Evolutionary conservation across 2,113 vertebrate genomes (phyloP).

Genomic region (Vanacampus margaritifer): DNA sequence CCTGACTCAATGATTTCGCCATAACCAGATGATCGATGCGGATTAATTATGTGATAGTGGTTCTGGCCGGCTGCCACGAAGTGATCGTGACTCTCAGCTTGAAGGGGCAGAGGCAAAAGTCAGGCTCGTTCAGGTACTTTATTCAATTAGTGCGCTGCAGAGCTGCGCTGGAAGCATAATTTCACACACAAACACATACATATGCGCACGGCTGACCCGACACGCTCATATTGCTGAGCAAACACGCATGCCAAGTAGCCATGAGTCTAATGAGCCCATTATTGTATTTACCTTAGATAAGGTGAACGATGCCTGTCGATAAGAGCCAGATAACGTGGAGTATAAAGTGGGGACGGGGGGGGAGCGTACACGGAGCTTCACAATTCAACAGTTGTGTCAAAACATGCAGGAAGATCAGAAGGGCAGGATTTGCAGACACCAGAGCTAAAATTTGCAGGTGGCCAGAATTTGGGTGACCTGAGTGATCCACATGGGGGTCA

Average conservation of each 20-base stretch:
- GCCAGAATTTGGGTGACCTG: slow-evolving; percentile 37
- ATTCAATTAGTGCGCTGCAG: slow-evolving; percentile 70
- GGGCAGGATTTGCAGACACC: not conserved
- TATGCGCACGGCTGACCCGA: slow-evolving; percentile 49
- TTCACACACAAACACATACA: slow-evolving; percentile 42
- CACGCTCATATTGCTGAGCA: slow-evolving; percentile 72
- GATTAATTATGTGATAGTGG: slow-evolving; percentile 88
- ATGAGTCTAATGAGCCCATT: slow-evolving; percentile 84
- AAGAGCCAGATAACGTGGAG: slow-evolving; percentile 63
- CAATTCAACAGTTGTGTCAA: not conserved
- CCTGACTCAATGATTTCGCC: slow-evolving; percentile 83
- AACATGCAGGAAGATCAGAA: slow-evolving; percentile 4
- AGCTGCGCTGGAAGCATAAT: slow-evolving; percentile 59
- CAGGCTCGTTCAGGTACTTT: slow-evolving; percentile 62
- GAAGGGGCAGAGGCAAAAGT: slow-evolving; percentile 11
- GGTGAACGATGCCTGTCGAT: slow-evolving; percentile 81
- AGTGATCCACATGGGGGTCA: slow-evolving; percentile 31
- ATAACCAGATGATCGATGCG: slow-evolving; percentile 87
- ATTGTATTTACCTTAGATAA: slow-evolving; percentile 96
- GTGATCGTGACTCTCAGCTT: slow-evolving; percentile 34
- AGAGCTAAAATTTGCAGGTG: too few relatives aligned
- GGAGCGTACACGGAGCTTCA: slow-evolving; percentile 6
- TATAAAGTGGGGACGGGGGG: slow-evolving; percentile 48
- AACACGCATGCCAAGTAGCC: slow-evolving; percentile 77
- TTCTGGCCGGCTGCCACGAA: slow-evolving; percentile 82